Evolutionary conservation across 1,140 invertebrate species (phyloP).

Genomic region (Prorops nasuta): DNA sequence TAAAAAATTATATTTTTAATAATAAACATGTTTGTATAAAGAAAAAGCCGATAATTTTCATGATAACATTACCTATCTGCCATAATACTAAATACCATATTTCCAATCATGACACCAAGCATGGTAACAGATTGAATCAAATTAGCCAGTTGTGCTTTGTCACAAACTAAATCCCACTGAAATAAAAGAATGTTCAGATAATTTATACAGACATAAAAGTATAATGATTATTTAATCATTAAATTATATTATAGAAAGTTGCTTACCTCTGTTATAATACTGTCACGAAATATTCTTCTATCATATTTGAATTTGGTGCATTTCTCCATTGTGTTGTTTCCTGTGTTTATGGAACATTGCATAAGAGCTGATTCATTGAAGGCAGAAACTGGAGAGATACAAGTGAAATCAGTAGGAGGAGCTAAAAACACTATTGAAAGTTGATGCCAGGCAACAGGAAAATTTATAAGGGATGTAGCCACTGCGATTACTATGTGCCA

Average conservation of each 20-base stretch:
- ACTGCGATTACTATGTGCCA: conserved; percentile 65
- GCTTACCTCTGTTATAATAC: conserved; percentile 66
- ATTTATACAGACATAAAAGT: background rate
- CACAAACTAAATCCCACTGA: conserved; percentile 74
- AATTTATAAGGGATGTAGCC: conserved; percentile 64
- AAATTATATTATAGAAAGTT: conserved; percentile 1
- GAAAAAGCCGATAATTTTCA: background rate
- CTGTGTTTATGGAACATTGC: conserved; percentile 33
- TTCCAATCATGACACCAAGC: conserved; percentile 72
- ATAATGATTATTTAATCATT: no score
- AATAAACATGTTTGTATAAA: conserved; percentile 3
- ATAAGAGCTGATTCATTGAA: conserved; percentile 27
- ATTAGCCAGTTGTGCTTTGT: conserved; percentile 63
- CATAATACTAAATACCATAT: conserved; percentile 70
- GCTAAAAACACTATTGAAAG: conserved; percentile 67
- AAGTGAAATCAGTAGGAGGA: conserved; percentile 62
- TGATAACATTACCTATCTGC: conserved; percentile 69
- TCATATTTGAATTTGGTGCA: conserved; percentile 65
- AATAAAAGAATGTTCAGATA: conserved; percentile 18
- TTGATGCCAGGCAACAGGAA: conserved; percentile 69
- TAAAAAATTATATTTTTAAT: conserved; percentile 35
- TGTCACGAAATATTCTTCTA: conserved; percentile 65
- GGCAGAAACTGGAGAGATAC: conserved; percentile 38
- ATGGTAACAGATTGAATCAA: conserved; percentile 74
- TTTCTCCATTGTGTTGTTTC: conserved; percentile 43